Evolutionary conservation across 2,113 vertebrate genomes (phyloP).

Genomic region (Hoplias malabaricus): DNA sequence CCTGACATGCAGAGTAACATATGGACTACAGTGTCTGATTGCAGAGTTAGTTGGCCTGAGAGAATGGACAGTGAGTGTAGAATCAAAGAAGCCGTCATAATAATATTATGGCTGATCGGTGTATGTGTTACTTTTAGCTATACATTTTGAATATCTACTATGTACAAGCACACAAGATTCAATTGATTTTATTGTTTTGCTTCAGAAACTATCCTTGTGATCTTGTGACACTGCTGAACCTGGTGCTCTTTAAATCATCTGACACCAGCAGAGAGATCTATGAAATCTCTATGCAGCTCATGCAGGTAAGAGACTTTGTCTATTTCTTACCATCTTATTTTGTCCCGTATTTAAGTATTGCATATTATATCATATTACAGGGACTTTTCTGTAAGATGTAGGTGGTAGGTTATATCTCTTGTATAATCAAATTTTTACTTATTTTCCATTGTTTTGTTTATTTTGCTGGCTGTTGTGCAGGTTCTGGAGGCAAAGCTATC

Average conservation of each 20-base stretch:
- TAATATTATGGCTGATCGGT: too few species aligned
- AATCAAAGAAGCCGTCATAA: too few species aligned
- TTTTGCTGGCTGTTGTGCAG: conserved; percentile 62
- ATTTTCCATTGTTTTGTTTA: not conserved
- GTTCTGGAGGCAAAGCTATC: conserved; percentile 94
- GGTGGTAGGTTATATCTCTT: not conserved
- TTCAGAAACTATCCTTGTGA: conserved; percentile 97
- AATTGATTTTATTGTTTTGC: not conserved
- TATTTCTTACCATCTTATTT: not conserved
- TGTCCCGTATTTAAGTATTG: conserved; percentile 28
- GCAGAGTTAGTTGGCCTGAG: too few species aligned
- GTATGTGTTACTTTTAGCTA: too few species aligned
- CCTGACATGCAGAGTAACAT: too few species aligned
- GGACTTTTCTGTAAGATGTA: not conserved
- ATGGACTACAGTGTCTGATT: too few species aligned
- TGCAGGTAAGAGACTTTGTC: conserved; percentile 88
- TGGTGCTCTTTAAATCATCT: conserved; percentile 96
- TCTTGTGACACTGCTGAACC: conserved; percentile 92
- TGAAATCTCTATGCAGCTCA: conserved; percentile 98
- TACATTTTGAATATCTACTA: too few species aligned
- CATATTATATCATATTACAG: not conserved
- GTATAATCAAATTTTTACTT: not conserved
- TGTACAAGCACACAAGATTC: not conserved
- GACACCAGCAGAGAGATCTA: conserved; percentile 97
- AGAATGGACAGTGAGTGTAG: too few species aligned